Base-by-base conservation (phyloP, 2,113 vertebrate species). In the Grallaria varia region DNA sequence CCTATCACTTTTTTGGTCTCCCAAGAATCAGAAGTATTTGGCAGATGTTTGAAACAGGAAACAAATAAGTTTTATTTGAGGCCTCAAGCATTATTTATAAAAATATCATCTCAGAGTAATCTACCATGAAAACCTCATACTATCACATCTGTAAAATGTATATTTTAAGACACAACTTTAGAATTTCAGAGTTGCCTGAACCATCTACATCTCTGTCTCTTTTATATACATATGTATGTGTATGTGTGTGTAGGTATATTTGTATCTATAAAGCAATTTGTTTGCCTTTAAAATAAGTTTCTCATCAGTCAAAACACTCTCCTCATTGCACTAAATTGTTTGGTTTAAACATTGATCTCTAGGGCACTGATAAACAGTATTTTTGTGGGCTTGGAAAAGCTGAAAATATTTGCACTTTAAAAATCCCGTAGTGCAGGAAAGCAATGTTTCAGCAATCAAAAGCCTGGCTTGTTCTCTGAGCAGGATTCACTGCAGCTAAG, bases 21-120 rank as follows among this genome's bases (percentile, higher is more conserved):
- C 9, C 24, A 94, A 76, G 75, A 91, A 90, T 91, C 71, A 95
- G 59, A 94, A 91, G 3, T 85, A 93, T 90, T 96, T 93, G 87
- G 81, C 87, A 94, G 52, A 77, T 22, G 27, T 59, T 77, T 87
- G 50, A 83, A 91, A 72, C 9, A 37, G 71, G 62, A 91, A 92
- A 53, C 6, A 33, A 93, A 19, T 56, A 52, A 44, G 17, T 63
- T 94, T 97, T 73, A 83, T 73, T 69, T 91, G 86, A 85, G 42
- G 45, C 50, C 77, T 83, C 53, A 87, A 82, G 69, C 8, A 37
- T 64, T 56, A 89, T 68, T 91, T 89, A 66, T 58, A 47, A 96
- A 93, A 79, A 52, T 25, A 14, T 76, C 67, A 85, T 20, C 22
- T 87, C 24, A 82, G 30, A 79, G 69, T 78, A 86, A 76, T 69